Evolutionary conservation across 2,888 invertebrate genomes (phyloP), one percentile per base, ranked within the genome.

Genomic region (Spilarctia lutea): DNA sequence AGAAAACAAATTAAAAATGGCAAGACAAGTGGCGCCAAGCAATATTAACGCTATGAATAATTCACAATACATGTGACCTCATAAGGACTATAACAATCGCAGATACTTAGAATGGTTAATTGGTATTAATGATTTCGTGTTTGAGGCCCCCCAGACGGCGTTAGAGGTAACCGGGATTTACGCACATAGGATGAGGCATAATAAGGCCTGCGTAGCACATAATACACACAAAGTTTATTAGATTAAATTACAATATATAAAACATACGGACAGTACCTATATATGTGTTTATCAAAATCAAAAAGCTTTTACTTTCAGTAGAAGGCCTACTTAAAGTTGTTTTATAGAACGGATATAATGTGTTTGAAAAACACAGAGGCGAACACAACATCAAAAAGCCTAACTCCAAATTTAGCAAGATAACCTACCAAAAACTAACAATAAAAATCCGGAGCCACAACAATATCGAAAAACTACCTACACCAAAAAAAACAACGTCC

Each of bases 31-130:
- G 69, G 39, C 56, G 69, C 56, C 69, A 39, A 27, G 20, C 10
- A 3, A 27, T 39, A 20, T 11, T n/a, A 39, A 39, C 20, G 60
- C 18, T 8, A 52, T 56, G 56, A 69, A 70, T 69, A 69, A 69
- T 69, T 56, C 35, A 56, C n/a, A 56, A 20, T 16, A 52, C n/a
- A 35, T 52, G 35, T 69, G 69, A 56, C 11, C 68, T 52, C 68
- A 69, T 69, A 56, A 39, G 16, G 35, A 18, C 30, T 45, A 27
- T 30, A 45, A 35, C n/a, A n/a, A 11, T 10, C n/a, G 10, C 24
- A 52, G 11, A 11, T 27, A 56, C 56, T 56, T 1, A 3, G 56
- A 56, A n/a, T 56, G 11, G 13, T 52, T 56, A 52, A 35, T 33
- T 69, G 24, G 35, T 35, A 35, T n/a, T 35, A 1, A 52, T 10